Conservation (phyloP, 2,797 vertebrate genomes). For the Coranthus polyacanthus region DNA sequence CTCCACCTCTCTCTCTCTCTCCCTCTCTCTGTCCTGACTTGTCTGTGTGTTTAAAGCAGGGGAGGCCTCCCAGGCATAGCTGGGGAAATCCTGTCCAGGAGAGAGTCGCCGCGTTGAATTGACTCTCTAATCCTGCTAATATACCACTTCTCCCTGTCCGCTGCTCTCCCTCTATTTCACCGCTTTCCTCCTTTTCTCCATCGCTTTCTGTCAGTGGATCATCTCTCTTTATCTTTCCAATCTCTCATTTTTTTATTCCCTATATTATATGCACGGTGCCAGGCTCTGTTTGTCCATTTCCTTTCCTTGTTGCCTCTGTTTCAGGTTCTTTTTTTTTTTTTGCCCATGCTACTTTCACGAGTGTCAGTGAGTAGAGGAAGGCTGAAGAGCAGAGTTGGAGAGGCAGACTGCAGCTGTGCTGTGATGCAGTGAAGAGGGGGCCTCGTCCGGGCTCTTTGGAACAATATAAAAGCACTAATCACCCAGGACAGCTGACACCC, state of each 20-base stretch:
- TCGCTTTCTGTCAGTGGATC: constrained; percentile 19
- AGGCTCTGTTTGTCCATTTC: constrained; percentile 1
- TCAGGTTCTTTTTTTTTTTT: constrained; percentile 38
- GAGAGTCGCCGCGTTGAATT: constrained; percentile 54
- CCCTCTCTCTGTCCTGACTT: constrained; percentile 70
- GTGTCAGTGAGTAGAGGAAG: constrained; percentile 63
- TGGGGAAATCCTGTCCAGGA: constrained; percentile 73
- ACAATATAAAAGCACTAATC: constrained; percentile 84
- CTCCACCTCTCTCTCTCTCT: constrained; percentile 44
- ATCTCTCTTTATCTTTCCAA: constrained; percentile 22
- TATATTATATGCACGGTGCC: neutral
- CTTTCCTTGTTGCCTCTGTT: constrained; percentile 41
- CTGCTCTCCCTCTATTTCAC: constrained; percentile 32
- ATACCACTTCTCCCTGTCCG: constrained; percentile 53
- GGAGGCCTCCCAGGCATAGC: constrained; percentile 70
- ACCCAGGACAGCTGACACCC: constrained; percentile 84
- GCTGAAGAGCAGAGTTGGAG: constrained; percentile 69
- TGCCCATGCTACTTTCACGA: constrained; percentile 25
- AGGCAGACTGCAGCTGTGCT: constrained; percentile 82
- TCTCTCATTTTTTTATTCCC: constrained; percentile 16
- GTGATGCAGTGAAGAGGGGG: constrained; percentile 75
- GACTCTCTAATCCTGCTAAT: constrained; percentile 74
- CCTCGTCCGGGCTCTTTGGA: constrained; percentile 80
- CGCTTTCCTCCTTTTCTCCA: constrained; percentile 14
- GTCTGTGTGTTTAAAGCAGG: constrained; percentile 70